phyloP scores from a whole-genome alignment of 2,113 vertebrate genomes.

The Poicephalus meyeri region DNA sequence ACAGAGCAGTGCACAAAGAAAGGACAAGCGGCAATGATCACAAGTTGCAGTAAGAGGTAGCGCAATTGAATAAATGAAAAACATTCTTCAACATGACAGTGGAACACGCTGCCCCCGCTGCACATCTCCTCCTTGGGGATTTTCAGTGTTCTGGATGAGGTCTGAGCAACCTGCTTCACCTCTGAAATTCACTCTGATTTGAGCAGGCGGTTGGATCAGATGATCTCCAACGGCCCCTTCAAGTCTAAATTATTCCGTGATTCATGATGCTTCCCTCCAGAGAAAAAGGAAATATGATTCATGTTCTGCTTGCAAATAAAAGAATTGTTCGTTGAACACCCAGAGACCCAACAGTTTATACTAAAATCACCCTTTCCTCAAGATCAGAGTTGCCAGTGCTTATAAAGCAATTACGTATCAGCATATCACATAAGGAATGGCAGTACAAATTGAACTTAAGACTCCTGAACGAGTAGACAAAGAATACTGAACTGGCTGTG shows the following conservation, averaged over 20 bases:
- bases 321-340: neutral
- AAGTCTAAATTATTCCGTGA: neutral
- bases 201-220: neutral
- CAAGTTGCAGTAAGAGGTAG: neutral
- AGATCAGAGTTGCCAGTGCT: neutral
- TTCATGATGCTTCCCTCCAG: neutral
- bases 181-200: neutral
- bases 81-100: neutral
- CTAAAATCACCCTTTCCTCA: neutral
- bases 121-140: neutral
- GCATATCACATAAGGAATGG: rapidly evolving
- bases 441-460: neutral
- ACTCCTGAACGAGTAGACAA: neutral
- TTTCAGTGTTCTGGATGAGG: neutral
- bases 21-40: neutral
- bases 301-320: neutral
- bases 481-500: neutral
- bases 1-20: neutral
- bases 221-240: neutral
- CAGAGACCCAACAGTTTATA: neutral
- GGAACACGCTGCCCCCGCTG: neutral
- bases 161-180: neutral
- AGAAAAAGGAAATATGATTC: neutral
- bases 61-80: neutral
- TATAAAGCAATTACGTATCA: neutral